Evolutionary conservation across 92 coral and sea anemone species (phyloP).

Genomic region (Heliopora coerulea): DNA sequence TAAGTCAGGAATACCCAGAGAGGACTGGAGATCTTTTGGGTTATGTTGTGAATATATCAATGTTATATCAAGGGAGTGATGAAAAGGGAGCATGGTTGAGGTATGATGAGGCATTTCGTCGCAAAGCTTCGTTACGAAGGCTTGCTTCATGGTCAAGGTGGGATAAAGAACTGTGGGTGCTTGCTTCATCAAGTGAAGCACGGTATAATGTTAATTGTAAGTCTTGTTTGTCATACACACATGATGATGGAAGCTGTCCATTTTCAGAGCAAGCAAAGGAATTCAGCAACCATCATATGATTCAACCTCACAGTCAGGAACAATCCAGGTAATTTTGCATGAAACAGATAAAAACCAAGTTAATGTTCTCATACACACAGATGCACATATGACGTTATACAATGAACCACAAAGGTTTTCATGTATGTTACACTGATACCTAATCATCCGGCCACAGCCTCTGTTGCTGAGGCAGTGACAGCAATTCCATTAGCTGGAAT

Average conservation of each 20-base stretch:
- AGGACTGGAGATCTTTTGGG: slow-evolving; percentile 70
- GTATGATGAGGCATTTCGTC: slow-evolving; percentile 92
- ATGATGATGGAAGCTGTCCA: slow-evolving; percentile 78
- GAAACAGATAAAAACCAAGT: too few relatives aligned
- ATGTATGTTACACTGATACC: too few relatives aligned
- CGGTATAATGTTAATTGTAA: slow-evolving; percentile 73
- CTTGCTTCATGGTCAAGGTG: slow-evolving; percentile 76
- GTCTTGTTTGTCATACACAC: slow-evolving; percentile 82
- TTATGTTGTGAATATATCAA: slow-evolving; percentile 75
- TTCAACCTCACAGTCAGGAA: slow-evolving; percentile 7
- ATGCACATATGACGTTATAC: too few relatives aligned
- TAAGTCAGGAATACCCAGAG: slow-evolving; percentile 57
- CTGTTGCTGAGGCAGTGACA: too few relatives aligned
- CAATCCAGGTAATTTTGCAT: background rate
- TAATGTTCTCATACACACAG: too few relatives aligned
- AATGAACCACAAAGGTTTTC: too few relatives aligned
- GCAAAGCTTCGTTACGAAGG: slow-evolving; percentile 82
- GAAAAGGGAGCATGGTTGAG: slow-evolving; percentile 94
- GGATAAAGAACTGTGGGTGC: slow-evolving; percentile 88
- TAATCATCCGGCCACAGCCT: too few relatives aligned
- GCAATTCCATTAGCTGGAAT: too few relatives aligned
- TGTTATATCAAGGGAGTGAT: slow-evolving; percentile 83
- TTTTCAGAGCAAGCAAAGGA: slow-evolving; percentile 37
- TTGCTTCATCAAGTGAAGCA: slow-evolving; percentile 89
- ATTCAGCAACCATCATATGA: slow-evolving; percentile 6